A percentile compares a stretch with the other conserved stretches of the same genome.
Conservation (phyloP, 2,888 invertebrate species). For the Leucophora obtusa region DNA sequence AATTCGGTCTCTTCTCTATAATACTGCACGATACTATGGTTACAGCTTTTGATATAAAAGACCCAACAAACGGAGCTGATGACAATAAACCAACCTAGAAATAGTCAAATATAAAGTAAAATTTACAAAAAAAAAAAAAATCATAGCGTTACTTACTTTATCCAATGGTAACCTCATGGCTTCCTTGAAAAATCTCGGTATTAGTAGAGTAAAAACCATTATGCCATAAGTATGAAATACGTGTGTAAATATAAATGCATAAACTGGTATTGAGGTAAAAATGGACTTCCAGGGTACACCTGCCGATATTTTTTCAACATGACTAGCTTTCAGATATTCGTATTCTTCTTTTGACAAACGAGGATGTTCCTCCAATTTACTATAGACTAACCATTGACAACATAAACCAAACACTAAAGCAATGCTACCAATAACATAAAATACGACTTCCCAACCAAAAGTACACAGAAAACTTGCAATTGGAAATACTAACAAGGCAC, state of each 20-base stretch:
- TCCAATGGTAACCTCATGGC: conserved; percentile 78
- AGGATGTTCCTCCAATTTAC: conserved; percentile 80
- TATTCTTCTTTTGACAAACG: conserved; percentile 79
- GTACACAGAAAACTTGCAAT: conserved; percentile 81
- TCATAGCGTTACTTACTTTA: conserved; percentile 70
- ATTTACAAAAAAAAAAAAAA: not conserved
- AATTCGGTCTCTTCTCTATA: conserved; percentile 66
- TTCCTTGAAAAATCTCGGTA: conserved; percentile 79
- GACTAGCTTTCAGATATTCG: conserved; percentile 69
- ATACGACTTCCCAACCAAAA: conserved; percentile 82
- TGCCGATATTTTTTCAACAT: conserved; percentile 63
- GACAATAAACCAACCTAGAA: conserved; percentile 71
- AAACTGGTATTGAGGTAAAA: conserved; percentile 78
- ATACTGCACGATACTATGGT: conserved; percentile 68
- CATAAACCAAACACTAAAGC: conserved; percentile 71
- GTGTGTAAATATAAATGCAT: conserved; percentile 79
- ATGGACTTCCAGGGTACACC: conserved; percentile 79
- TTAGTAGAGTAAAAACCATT: conserved; percentile 74
- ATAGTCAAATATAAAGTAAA: not conserved
- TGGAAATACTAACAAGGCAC: conserved; percentile 80
- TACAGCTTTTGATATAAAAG: conserved; percentile 69
- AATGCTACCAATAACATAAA: conserved; percentile 79
- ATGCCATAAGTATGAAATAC: conserved; percentile 79
- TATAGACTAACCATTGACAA: conserved; percentile 78
- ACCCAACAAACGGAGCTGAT: conserved; percentile 71